A percentile compares a stretch with the other conserved stretches of the same genome.
These are phyloP conservation scores for Microtus richardsoni DNA, from an alignment of 2,113 vertebrate species.

Conservation along the genomic window DNA sequence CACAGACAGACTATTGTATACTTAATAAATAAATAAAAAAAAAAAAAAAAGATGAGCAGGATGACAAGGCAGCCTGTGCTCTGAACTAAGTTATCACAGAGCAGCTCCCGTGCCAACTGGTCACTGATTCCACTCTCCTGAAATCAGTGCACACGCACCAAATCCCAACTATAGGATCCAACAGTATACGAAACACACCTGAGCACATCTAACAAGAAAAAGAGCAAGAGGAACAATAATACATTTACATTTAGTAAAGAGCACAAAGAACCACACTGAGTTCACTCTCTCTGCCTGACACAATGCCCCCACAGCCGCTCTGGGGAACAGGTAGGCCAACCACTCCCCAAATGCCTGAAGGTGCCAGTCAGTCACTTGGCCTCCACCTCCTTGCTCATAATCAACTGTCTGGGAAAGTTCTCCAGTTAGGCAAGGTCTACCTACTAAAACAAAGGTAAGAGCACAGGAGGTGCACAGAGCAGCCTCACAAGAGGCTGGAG, in stretches of 20 bases:
- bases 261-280: conserved; percentile 9
- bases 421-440: conserved; percentile 46
- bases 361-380: conserved; percentile 64
- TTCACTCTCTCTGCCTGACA: background rate
- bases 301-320: conserved; percentile 16
- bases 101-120: conserved; percentile 15
- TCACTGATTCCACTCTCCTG: background rate
- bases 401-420: conserved; percentile 65
- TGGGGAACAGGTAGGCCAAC: conserved; percentile 21
- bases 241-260: conserved; percentile 23
- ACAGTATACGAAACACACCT: background rate
- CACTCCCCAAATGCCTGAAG: conserved; percentile 68
- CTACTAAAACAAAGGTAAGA: conserved; percentile 51
- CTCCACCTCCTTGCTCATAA: conserved; percentile 49
- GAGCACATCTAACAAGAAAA: background rate
- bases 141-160: background rate
- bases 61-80: background rate
- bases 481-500: background rate
- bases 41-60: background rate
- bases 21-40: too few species aligned
- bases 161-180: background rate
- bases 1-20: too few species aligned
- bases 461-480: background rate
- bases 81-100: conserved; percentile 13
- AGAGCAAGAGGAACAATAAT: background rate